phyloP scores from a whole-genome alignment of 2,888 invertebrate species.

The Zaprionus bogoriensis region DNA sequence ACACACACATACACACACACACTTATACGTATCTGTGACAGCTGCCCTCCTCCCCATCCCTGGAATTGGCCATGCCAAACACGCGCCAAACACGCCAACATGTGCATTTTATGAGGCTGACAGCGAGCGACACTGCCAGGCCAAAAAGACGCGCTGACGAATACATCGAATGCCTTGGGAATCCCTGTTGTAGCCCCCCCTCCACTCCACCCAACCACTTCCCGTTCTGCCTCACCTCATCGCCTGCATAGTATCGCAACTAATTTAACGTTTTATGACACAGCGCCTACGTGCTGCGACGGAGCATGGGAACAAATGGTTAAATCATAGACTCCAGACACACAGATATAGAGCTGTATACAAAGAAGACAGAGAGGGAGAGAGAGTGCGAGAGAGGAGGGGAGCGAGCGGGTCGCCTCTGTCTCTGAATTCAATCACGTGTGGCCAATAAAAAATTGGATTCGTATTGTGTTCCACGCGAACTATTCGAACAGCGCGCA shows the following conservation, averaged over 20 bases:
- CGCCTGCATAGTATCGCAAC: slow-evolving; percentile 56
- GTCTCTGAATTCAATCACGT: slow-evolving; percentile 67
- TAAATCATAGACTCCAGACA: slow-evolving; percentile 63
- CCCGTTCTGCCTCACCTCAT: slow-evolving; percentile 17
- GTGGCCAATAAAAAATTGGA: slow-evolving; percentile 70
- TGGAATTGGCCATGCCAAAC: slow-evolving; percentile 60
- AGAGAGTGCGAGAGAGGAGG: not conserved
- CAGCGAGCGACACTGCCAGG: slow-evolving; percentile 48
- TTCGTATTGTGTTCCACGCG: slow-evolving; percentile 38
- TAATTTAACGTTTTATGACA: slow-evolving; percentile 78
- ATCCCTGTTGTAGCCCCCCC: slow-evolving; percentile 11
- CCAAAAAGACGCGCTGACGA: slow-evolving; percentile 41
- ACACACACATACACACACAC: too few species aligned
- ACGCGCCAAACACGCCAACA: slow-evolving; percentile 76
- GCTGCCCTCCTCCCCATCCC: slow-evolving; percentile 7
- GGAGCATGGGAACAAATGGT: slow-evolving; percentile 67
- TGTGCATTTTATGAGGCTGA: slow-evolving; percentile 76
- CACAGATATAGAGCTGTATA: not conserved
- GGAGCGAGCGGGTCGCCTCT: not conserved
- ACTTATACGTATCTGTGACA: not conserved
- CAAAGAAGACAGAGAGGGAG: not conserved
- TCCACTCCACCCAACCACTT: not conserved
- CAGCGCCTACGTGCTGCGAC: slow-evolving; percentile 63
- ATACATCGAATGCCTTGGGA: slow-evolving; percentile 58
- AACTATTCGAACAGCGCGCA: slow-evolving; percentile 11